phyloP scores from a whole-genome alignment of 2,888 invertebrate species.

The Antitype chi region DNA sequence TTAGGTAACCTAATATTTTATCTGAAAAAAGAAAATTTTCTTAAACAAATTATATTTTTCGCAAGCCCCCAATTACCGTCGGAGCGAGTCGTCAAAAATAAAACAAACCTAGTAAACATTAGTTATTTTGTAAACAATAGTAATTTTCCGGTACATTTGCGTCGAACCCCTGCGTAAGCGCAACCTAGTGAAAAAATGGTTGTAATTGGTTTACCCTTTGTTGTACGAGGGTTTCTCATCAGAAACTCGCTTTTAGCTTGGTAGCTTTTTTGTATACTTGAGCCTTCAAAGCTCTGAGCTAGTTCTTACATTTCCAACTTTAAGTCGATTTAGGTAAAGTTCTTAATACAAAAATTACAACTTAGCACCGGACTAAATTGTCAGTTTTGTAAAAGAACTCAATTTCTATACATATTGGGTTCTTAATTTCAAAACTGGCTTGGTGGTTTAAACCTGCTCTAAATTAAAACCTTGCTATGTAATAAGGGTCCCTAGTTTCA shows the following conservation, averaged over 20 bases:
- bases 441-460: no score
- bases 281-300: no score
- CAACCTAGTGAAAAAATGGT: conserved; percentile 66
- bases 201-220: conserved; percentile 75
- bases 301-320: no score
- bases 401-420: no score
- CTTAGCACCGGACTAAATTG: no score
- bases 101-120: conserved; percentile 71
- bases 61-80: conserved; percentile 69
- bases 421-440: no score
- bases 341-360: no score
- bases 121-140: conserved; percentile 88
- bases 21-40: background rate
- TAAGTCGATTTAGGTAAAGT: no score
- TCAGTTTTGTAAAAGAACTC: no score
- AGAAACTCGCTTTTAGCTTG: conserved; percentile 12
- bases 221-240: conserved; percentile 35
- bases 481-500: background rate
- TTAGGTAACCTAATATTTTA: conserved; percentile 20
- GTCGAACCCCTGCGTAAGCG: conserved; percentile 79
- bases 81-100: conserved; percentile 60
- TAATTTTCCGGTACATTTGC: conserved; percentile 87
- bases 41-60: conserved; percentile 61
- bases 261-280: background rate
- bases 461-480: no score